Conservation (phyloP, 2,797 vertebrate species). For the Pitangus sulphuratus region DNA sequence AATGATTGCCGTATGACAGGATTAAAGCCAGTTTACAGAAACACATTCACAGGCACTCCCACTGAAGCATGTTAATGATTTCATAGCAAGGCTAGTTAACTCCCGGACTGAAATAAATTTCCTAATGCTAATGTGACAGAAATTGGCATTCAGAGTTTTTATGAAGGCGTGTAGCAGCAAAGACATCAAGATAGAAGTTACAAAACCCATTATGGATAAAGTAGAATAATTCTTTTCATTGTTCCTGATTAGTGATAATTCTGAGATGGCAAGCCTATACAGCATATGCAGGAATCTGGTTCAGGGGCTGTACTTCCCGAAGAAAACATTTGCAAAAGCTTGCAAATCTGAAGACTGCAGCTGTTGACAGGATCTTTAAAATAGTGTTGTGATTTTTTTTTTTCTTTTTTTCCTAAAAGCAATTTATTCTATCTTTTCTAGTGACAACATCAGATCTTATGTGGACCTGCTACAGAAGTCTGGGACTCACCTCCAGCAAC, state of each 20-base stretch:
- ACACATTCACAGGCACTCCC: background rate
- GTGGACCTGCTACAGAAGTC: slow-evolving; percentile 5
- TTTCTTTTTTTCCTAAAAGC: background rate
- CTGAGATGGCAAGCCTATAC: background rate
- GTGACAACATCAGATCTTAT: slow-evolving; percentile 2
- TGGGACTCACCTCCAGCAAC: background rate
- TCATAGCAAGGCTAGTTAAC: background rate
- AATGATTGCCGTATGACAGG: background rate
- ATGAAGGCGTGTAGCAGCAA: background rate
- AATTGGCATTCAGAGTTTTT: background rate
- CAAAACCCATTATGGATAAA: background rate
- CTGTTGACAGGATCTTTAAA: background rate
- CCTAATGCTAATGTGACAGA: background rate
- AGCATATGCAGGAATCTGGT: background rate
- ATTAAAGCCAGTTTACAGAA: slow-evolving; percentile 6
- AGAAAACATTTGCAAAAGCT: background rate
- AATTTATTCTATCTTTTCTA: slow-evolving; percentile 42
- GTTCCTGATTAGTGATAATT: background rate
- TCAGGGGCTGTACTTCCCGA: background rate
- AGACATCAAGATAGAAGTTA: background rate
- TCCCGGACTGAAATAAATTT: background rate
- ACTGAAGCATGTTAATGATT: background rate
- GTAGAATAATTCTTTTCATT: background rate
- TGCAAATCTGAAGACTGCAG: background rate
- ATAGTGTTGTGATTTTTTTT: background rate